Percentiles rank a stretch among this genome's conserved stretches.
Conservation (phyloP, 2,797 vertebrate genomes). For the Syngnathus rostellatus region DNA sequence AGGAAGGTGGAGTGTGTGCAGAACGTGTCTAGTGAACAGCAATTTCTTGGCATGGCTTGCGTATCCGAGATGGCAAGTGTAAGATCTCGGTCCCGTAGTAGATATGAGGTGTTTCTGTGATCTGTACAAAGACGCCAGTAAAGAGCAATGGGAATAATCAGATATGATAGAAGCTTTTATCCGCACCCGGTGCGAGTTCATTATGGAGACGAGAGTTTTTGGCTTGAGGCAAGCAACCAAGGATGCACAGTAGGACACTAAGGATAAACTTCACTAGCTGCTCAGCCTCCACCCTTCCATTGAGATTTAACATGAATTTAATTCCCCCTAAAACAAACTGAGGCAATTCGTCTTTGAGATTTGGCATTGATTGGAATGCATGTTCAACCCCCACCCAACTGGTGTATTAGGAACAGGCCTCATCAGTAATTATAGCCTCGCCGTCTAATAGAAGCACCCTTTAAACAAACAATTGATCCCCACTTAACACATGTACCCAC, state of each 20-base stretch:
- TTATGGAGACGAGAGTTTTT: slow-evolving; percentile 66
- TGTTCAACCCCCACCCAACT: slow-evolving; percentile 27
- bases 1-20: slow-evolving; percentile 10
- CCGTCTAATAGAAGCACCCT: slow-evolving; percentile 76
- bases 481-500: slow-evolving; percentile 75
- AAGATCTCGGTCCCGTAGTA: slow-evolving; percentile 50
- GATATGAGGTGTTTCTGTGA: slow-evolving; percentile 67
- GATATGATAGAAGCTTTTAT: slow-evolving; percentile 67
- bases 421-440: slow-evolving; percentile 78
- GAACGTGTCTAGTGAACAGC: slow-evolving; percentile 47
- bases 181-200: slow-evolving; percentile 55
- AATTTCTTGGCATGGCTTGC: slow-evolving; percentile 55
- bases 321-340: slow-evolving; percentile 64
- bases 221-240: slow-evolving; percentile 67
- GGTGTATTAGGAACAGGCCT: slow-evolving; percentile 64
- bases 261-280: slow-evolving; percentile 43
- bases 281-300: slow-evolving; percentile 51
- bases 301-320: slow-evolving; percentile 67
- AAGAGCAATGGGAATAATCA: slow-evolving; percentile 71
- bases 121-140: slow-evolving; percentile 69
- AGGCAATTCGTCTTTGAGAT: slow-evolving; percentile 63
- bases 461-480: slow-evolving; percentile 81
- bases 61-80: slow-evolving; percentile 53
- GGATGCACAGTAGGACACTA: slow-evolving; percentile 64
- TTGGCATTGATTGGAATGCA: slow-evolving; percentile 71